Evolutionary conservation across 2,888 invertebrate species (phyloP), one percentile per base, ranked within the genome.

Genomic region (Dolichopus griseipennis): DNA sequence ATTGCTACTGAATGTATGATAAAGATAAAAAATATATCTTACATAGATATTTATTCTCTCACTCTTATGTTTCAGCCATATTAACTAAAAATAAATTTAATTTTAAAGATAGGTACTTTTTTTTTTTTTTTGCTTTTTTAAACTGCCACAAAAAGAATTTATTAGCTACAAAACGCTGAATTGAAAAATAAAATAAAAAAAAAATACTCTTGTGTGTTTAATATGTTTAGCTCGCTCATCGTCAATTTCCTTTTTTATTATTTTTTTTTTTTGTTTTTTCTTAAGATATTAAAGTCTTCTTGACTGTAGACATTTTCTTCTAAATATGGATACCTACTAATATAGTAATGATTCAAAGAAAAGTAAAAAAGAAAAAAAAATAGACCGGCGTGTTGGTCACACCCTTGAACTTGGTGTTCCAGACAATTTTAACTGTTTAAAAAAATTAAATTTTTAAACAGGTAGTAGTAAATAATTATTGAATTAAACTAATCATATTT

Each of bases 391-490:
- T 73, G 72, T 72, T 76, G 78, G 78, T 78, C 79, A 79, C 79
- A 79, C 79, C 79, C 79, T 79, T 79, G 79, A 79, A 79, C 79
- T 79, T 79, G 78, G 74, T 71, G 68, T 61, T 68, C 22, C 18
- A 33, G 21, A 70, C 71, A 65, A 69, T 70, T 71, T 66, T 66
- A 27, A 62, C 69, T 52, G 65, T 68, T 65, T 61, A 62, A 64
- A 65, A 27, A 34, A 65, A 41, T 64, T n/a, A n/a, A 65, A 21
- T 64, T 37, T 34, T 65, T 61, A 64, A 27, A n/a, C 22, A 68
- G 65, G 33, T 27, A 27, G 8, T 18, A 33, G 1, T 5, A 34
- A 34, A 65, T 15, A 33, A 22, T 62, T 22, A 18, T 9, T 62
- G 6, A 4, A 62, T 18, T 18, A 22, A 22, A 22, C 5, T 27